A percentile compares a stretch with the other conserved stretches of the same genome.
These are phyloP conservation scores for Muscicapa adusta DNA, from an alignment of 2,113 vertebrate genomes.

Conservation along the genomic window DNA sequence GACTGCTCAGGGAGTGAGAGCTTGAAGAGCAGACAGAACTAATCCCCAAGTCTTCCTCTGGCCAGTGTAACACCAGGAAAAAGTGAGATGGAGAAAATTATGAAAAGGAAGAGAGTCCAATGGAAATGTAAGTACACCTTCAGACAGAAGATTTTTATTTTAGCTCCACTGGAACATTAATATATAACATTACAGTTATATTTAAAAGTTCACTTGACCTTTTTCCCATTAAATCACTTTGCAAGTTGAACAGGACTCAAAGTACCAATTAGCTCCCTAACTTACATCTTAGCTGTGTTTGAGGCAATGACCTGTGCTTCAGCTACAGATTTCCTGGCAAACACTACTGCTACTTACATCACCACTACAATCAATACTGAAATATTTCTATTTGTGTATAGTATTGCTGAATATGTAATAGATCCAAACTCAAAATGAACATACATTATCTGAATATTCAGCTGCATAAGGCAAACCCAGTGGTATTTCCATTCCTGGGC, in stretches of 20 bases:
- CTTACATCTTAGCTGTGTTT: background rate
- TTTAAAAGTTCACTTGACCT: constrained; percentile 21
- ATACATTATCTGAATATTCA: background rate
- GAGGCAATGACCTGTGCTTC: background rate
- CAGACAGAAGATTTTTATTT: background rate
- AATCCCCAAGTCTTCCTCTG: background rate
- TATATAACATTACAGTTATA: background rate
- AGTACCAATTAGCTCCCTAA: background rate
- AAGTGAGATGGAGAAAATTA: background rate
- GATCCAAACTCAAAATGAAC: background rate
- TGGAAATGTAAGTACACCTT: background rate
- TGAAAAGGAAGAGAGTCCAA: background rate
- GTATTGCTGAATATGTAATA: background rate
- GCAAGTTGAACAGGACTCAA: background rate
- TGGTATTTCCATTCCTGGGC: background rate
- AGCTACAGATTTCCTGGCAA: background rate
- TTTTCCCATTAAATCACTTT: constrained; percentile 10
- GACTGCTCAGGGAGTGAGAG: background rate
- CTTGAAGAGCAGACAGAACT: background rate
- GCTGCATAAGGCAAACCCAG: background rate
- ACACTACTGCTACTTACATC: background rate
- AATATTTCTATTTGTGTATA: background rate
- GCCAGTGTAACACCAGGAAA: background rate
- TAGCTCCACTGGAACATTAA: background rate
- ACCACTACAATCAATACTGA: background rate